Base-by-base conservation (phyloP, 2,113 vertebrate species). In the Ovibos moschatus region DNA sequence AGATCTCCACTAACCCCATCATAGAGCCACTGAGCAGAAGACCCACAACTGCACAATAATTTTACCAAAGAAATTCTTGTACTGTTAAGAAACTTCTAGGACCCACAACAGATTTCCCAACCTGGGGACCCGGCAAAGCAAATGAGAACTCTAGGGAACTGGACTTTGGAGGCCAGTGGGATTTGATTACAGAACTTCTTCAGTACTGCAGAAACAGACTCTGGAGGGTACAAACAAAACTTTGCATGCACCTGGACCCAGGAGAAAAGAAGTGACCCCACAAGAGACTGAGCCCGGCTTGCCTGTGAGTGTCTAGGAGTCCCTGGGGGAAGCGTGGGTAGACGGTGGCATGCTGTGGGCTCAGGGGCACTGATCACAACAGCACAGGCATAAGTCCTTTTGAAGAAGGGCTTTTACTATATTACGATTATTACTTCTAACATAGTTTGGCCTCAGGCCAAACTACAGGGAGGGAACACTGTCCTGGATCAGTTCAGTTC, bases 181-280 rank as follows among this genome's bases (percentile, higher is more conserved):
- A 10, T 21, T 36, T 67, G n/a, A 67, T 67, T 21, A 11, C 4
- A 67, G 33, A 36, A 21, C 33, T 67, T 67, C 33, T 1, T 33
- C 64, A 36, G n/a, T 10, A 21, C 33, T 36, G 33, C 33, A 9
- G 64, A 67, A 36, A 36, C 4, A 5, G 17, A 36, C 33, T 67
- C 64, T 67, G 33, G 16, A 36, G 17, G 17, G 33, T n/a, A 21
- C 64, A 21, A 21, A 36, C 8, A 21, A 67, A 67, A 67, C 1
- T 2, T 36, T 67, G 8, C 1, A 1, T 0, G 0, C 17, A 67
- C n/a, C 17, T 5, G 17, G n/a, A 36, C 17, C 64, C n/a, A 21
- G 17, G 33, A 36, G n/a, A 36, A 67, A 21, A 67, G 64, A 36
- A 36, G 64, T 5, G 8, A 21, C 8, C 17, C 4, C 64, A 21